A percentile compares a stretch with the other conserved stretches of the same genome.
Evolutionary conservation across 2,797 vertebrate species (phyloP).

Genomic region (Cynopterus sphinx): DNA sequence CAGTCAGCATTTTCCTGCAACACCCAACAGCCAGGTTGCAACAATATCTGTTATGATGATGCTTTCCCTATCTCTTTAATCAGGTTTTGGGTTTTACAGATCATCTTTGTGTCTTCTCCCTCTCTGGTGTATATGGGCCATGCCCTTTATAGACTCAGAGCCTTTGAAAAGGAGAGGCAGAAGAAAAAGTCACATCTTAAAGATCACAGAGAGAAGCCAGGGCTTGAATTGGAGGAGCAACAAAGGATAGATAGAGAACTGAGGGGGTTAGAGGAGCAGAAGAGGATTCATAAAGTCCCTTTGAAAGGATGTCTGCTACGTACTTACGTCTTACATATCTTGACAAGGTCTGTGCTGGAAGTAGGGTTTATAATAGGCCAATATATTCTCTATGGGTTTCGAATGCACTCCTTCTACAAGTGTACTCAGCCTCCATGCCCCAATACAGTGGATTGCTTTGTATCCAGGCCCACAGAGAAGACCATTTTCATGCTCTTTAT

Average conservation of each 20-base stretch:
- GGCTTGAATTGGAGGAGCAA: conserved; percentile 87
- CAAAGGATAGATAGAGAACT: conserved; percentile 92
- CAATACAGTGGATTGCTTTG: conserved; percentile 95
- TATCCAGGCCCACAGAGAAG: conserved; percentile 96
- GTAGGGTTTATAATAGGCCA: conserved; percentile 96
- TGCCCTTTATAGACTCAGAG: conserved; percentile 92
- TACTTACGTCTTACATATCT: conserved; percentile 95
- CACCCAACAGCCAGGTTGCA: conserved; percentile 96
- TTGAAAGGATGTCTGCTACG: conserved; percentile 93
- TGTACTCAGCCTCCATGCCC: conserved; percentile 94
- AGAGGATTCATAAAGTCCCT: conserved; percentile 94
- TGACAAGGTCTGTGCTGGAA: conserved; percentile 94
- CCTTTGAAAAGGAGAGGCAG: conserved; percentile 94
- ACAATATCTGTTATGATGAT: conserved; percentile 95
- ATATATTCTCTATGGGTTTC: conserved; percentile 93
- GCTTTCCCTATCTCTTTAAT: conserved; percentile 97
- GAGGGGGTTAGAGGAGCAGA: conserved; percentile 94
- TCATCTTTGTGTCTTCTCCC: conserved; percentile 96
- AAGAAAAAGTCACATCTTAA: conserved; percentile 90
- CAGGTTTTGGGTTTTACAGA: conserved; percentile 96
- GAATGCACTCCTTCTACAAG: conserved; percentile 93
- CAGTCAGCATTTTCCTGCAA: conserved; percentile 97
- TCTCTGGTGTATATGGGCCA: conserved; percentile 98
- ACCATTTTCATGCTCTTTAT: conserved; percentile 98
- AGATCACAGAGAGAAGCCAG: conserved; percentile 90